Percentiles rank a stretch among this genome's conserved stretches.
Conservation (phyloP, 1,140 invertebrate genomes). For the Drosophila quadrilineata region DNA sequence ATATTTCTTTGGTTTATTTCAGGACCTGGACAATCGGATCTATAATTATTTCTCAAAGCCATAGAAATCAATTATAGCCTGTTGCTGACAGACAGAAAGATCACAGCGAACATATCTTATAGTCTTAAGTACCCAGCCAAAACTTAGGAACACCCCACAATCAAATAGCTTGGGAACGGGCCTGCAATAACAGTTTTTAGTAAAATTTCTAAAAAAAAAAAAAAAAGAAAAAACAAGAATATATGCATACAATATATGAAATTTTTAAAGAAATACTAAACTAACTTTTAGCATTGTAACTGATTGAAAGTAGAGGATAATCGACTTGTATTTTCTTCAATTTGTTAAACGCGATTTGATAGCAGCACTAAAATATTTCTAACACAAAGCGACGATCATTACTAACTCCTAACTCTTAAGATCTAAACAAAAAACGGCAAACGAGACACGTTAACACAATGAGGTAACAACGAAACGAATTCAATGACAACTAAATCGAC, state of each 20-base stretch:
- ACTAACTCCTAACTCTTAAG: constrained; percentile 63
- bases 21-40: constrained; percentile 81
- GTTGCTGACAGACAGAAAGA: constrained; percentile 41
- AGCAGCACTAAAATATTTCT: no score
- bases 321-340: constrained; percentile 13
- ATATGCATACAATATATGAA: no score
- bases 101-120: constrained; percentile 44
- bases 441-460: constrained; percentile 20
- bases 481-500: constrained; percentile 47
- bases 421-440: constrained; percentile 24
- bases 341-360: no score
- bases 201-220: constrained; percentile 63
- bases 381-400: constrained; percentile 69
- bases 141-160: constrained; percentile 48
- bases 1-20: constrained; percentile 61
- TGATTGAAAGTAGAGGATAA: not conserved
- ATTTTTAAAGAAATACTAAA: no score
- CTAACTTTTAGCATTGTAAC: no score
- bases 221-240: not conserved
- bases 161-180: constrained; percentile 60
- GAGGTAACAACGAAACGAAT: constrained; percentile 77
- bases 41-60: constrained; percentile 81
- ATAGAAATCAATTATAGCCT: constrained; percentile 82
- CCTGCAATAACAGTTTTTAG: constrained; percentile 61
- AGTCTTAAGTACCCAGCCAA: constrained; percentile 58